These are phyloP conservation scores for Ceratina calcarata DNA, from an alignment of 1,140 invertebrate species.

Conservation along the genomic window DNA sequence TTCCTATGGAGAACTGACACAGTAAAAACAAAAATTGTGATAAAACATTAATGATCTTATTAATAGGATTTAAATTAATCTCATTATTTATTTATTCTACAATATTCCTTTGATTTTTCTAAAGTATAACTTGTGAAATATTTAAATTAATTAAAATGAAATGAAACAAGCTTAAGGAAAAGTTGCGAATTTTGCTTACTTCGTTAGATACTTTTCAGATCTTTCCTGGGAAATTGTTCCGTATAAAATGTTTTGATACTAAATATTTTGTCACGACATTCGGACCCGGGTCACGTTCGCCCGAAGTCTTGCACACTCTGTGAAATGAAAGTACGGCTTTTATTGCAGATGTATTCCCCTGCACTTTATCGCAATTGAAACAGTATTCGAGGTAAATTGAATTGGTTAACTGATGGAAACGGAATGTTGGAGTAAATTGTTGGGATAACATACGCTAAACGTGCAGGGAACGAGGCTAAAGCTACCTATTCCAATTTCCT, in stretches of 20 bases:
- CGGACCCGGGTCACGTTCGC: conserved; percentile 16
- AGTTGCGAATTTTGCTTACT: not conserved
- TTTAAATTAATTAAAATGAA: not conserved
- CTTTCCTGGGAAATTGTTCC: not conserved
- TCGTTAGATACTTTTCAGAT: not conserved
- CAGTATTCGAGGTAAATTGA: conserved; percentile 17
- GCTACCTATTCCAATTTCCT: not conserved
- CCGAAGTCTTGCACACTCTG: conserved; percentile 22
- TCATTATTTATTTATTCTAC: not conserved
- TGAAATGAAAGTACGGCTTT: conserved; percentile 26
- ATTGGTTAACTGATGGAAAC: conserved; percentile 13
- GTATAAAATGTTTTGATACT: not conserved
- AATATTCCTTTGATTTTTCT: no score
- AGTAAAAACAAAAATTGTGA: no score
- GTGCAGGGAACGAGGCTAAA: not conserved
- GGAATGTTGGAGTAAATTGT: not conserved
- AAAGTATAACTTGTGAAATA: not conserved
- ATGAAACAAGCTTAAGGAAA: no score
- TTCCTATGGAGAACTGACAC: not conserved
- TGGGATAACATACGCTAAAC: not conserved
- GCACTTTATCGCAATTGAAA: conserved; percentile 26
- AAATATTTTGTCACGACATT: conserved; percentile 21
- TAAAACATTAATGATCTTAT: not conserved
- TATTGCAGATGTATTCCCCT: conserved; percentile 27
- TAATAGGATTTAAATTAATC: not conserved